These are phyloP conservation scores for Vollenhovia emeryi DNA, from an alignment of 1,140 invertebrate species.

Conservation along the genomic window DNA sequence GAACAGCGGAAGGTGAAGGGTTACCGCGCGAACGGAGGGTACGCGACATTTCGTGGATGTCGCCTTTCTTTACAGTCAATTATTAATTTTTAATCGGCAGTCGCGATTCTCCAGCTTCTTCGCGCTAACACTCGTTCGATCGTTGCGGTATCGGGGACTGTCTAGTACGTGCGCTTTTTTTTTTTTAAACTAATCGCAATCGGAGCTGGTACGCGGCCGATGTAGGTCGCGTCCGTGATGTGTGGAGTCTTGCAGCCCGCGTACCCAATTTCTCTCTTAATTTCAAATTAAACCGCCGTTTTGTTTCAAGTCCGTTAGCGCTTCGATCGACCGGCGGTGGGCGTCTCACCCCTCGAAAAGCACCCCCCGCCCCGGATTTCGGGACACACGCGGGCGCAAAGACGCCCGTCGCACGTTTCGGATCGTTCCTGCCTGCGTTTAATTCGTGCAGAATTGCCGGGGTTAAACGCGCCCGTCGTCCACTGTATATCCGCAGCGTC, in stretches of 20 bases:
- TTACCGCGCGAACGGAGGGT: neutral
- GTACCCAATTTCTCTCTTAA: neutral
- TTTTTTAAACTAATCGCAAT: neutral
- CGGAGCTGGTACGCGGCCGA: too few relatives aligned
- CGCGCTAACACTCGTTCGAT: neutral
- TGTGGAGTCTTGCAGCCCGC: neutral
- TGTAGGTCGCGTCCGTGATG: neutral
- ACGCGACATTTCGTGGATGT: constrained; percentile 21
- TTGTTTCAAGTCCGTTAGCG: neutral
- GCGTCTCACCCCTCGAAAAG: neutral
- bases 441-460: constrained; percentile 9
- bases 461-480: constrained; percentile 25
- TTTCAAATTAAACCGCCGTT: neutral
- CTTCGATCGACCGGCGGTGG: neutral
- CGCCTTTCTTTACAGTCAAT: constrained; percentile 24
- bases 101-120: neutral
- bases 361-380: too few relatives aligned
- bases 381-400: neutral
- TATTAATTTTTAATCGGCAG: neutral
- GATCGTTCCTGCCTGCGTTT: neutral
- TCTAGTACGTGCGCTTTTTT: neutral
- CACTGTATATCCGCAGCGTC: constrained; percentile 16
- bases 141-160: too few relatives aligned
- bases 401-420: neutral
- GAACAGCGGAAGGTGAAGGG: constrained; percentile 43